Evolutionary conservation across 2,113 vertebrate genomes (phyloP).

Genomic region (Rissa tridactyla): DNA sequence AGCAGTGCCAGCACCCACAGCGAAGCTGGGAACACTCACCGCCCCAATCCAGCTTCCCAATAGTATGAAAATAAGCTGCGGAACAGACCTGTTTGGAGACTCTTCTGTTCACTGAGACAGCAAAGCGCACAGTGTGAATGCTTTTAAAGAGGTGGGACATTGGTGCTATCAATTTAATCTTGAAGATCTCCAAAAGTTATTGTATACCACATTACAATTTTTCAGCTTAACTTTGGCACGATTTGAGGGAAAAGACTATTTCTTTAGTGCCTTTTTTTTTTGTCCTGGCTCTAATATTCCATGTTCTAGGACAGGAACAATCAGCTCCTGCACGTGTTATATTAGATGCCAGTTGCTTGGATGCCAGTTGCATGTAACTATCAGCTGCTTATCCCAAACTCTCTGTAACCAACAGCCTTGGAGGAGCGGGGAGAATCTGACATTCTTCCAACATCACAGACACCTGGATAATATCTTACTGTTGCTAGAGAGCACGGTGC

Average conservation of each 20-base stretch:
- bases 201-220: neutral
- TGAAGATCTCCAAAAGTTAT: neutral
- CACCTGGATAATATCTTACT: neutral
- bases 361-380: neutral
- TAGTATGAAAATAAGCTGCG: neutral
- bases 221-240: neutral
- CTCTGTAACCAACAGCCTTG: neutral
- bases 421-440: neutral
- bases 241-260: neutral
- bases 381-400: neutral
- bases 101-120: neutral
- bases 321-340: neutral
- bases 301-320: neutral
- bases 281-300: neutral
- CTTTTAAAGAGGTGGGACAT: neutral
- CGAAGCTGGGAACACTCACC: neutral
- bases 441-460: neutral
- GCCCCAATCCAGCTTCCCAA: neutral
- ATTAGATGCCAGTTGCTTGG: neutral
- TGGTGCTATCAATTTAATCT: neutral
- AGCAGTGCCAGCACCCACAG: neutral
- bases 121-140: neutral
- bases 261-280: neutral
- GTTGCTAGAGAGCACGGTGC: neutral
- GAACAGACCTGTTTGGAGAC: neutral